Conservation (phyloP, 2,113 vertebrate genomes). For the Takifugu flavidus region DNA sequence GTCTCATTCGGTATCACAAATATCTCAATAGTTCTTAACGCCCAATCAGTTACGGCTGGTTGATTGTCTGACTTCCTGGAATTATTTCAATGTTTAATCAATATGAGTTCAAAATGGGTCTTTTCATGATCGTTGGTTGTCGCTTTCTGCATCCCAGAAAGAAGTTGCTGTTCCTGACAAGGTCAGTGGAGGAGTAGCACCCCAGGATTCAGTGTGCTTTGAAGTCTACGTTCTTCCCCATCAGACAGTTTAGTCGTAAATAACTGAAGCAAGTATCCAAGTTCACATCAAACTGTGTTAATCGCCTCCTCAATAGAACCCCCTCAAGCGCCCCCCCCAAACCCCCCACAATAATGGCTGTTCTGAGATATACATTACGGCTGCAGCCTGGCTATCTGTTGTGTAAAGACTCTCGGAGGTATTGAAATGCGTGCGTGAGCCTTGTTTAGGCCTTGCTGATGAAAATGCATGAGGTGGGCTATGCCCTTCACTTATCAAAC, state of each 20-base stretch:
- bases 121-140: no score
- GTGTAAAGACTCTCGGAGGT: conserved; percentile 64
- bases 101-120: no score
- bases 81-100: no score
- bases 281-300: conserved; percentile 65
- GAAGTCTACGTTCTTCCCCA: conserved; percentile 45
- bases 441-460: conserved; percentile 62
- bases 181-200: no score
- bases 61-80: no score
- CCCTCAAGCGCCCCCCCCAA: conserved; percentile 58
- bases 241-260: conserved; percentile 53
- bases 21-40: no score
- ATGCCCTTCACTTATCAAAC: conserved; percentile 74
- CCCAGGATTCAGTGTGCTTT: conserved; percentile 16
- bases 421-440: conserved; percentile 67
- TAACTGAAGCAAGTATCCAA: conserved; percentile 63
- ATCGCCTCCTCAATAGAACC: conserved; percentile 56
- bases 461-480: conserved; percentile 69
- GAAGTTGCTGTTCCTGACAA: no score
- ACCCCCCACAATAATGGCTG: conserved; percentile 56
- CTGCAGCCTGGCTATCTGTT: conserved; percentile 57
- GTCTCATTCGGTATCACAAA: no score
- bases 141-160: no score
- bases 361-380: conserved; percentile 65
- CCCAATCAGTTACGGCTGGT: no score